Evolutionary conservation across 2,113 vertebrate genomes (phyloP), one percentile per base, ranked within the genome.

Genomic region (Guaruba guarouba): DNA sequence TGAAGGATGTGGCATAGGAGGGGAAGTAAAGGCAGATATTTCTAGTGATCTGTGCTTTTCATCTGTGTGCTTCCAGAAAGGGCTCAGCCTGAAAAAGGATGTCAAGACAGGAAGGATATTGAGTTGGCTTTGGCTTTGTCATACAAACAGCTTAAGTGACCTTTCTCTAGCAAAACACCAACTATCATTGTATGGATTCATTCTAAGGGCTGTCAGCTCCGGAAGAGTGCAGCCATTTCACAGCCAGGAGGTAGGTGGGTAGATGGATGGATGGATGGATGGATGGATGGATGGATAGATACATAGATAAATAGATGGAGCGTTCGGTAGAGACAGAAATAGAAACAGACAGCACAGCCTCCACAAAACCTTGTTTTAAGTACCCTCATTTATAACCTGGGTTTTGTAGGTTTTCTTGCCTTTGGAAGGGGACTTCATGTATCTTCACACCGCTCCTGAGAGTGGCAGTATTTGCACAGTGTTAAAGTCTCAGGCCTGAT

Each of bases 391-490:
- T 27, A 2, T 2, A 18, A 41, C 1, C 0, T 33, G 35, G 80
- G 41, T 33, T 89, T 24, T 66, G 82, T 49, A 37, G 90, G 86
- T 29, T 69, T 31, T 48, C 82, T 39, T 66, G 77, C 66, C 77
- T 92, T 74, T 41, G 91, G 83, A 49, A 82, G 95, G 91, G 93
- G 19, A 79, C 81, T 62, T 67, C 13, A 57, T 96, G 95, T 96
- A 94, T 95, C 93, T 93, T 97, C 92, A 16, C 70, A 85, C 94
- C 57, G 18, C 19, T 96, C 96, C 95, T 96, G 93, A 84, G 96
- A 77, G 96, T 96, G 96, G 96, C 96, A 97, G 67, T 94, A 28
- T 97, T 89, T 92, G 86, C 95, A 91, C 96, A 96, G 92, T 6
- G 44, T 96, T 94, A 57, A 33, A 92, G 74, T 39, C 92, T n/a